These are phyloP conservation scores for Microctonus brassicae DNA, from an alignment of 2,888 invertebrate species.

Conservation along the genomic window DNA sequence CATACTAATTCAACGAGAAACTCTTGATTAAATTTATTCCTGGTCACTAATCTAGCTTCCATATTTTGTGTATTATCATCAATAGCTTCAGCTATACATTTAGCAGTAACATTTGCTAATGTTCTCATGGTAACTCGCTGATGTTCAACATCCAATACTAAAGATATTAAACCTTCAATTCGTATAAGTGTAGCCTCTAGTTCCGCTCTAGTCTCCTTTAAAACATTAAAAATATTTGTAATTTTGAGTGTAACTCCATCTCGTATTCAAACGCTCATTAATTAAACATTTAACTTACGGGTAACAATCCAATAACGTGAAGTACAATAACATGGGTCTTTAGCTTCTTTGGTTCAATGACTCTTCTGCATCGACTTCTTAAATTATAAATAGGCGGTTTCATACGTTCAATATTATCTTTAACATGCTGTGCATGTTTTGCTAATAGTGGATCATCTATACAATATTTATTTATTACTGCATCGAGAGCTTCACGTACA, in stretches of 20 bases:
- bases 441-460: conserved; percentile 60
- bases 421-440: conserved; percentile 61
- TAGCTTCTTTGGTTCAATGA: conserved; percentile 66
- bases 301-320: conserved; percentile 64
- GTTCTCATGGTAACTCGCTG: conserved; percentile 69
- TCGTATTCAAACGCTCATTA: not conserved
- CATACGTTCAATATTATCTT: conserved; percentile 66
- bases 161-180: conserved; percentile 67
- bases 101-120: conserved; percentile 64
- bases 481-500: conserved; percentile 64
- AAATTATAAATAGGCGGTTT: conserved; percentile 68
- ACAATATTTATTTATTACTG: conserved; percentile 61
- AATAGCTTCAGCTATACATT: conserved; percentile 67
- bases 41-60: conserved; percentile 67
- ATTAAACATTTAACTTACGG: conserved; percentile 51
- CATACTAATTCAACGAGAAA: conserved; percentile 65
- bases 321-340: conserved; percentile 65
- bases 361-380: conserved; percentile 65
- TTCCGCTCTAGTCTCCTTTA: conserved; percentile 65
- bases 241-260: not conserved
- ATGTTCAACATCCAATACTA: conserved; percentile 68
- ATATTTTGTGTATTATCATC: conserved; percentile 63
- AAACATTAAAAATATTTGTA: not conserved
- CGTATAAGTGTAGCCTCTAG: conserved; percentile 66
- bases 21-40: conserved; percentile 69